phyloP scores from a whole-genome alignment of 2,113 vertebrate species.

The Leptobrachium leishanense region DNA sequence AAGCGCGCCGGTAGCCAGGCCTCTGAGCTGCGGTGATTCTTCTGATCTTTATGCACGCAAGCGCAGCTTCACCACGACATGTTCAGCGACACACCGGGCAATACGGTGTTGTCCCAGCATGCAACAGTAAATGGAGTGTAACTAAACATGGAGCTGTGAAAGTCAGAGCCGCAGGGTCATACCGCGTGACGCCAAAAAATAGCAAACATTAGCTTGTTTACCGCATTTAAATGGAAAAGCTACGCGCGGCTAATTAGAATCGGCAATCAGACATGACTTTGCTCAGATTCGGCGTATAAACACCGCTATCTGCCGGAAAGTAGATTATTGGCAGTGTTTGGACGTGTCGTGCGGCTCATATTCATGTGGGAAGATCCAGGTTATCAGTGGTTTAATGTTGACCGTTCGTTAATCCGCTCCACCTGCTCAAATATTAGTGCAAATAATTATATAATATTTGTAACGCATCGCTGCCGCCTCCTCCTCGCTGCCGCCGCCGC shows the following conservation, averaged over 20 bases:
- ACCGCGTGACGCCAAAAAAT: too few relatives aligned
- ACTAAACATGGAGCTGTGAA: too few relatives aligned
- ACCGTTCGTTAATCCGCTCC: constrained; percentile 97
- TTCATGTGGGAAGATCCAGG: constrained; percentile 78
- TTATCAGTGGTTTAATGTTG: constrained; percentile 85
- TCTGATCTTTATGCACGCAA: too few relatives aligned
- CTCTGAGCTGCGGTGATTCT: too few relatives aligned
- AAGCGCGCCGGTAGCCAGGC: too few relatives aligned
- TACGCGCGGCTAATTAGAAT: constrained; percentile 56
- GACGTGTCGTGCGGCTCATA: constrained; percentile 80
- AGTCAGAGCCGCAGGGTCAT: too few relatives aligned
- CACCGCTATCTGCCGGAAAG: constrained; percentile 69
- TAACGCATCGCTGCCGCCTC: constrained; percentile 76
- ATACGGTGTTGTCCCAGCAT: too few relatives aligned
- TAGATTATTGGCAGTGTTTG: constrained; percentile 78
- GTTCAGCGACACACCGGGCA: too few relatives aligned
- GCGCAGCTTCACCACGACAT: too few relatives aligned
- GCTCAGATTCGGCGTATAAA: constrained; percentile 68
- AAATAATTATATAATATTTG: constrained; percentile 82
- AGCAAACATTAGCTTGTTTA: constrained; percentile 33
- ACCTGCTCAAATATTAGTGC: constrained; percentile 97
- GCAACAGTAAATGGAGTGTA: too few relatives aligned
- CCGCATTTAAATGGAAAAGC: constrained; percentile 27
- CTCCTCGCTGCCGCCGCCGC: constrained; percentile 27
- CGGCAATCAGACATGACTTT: constrained; percentile 56